phyloP scores from a whole-genome alignment of 2,888 invertebrate genomes.

The Ophion costatus region DNA sequence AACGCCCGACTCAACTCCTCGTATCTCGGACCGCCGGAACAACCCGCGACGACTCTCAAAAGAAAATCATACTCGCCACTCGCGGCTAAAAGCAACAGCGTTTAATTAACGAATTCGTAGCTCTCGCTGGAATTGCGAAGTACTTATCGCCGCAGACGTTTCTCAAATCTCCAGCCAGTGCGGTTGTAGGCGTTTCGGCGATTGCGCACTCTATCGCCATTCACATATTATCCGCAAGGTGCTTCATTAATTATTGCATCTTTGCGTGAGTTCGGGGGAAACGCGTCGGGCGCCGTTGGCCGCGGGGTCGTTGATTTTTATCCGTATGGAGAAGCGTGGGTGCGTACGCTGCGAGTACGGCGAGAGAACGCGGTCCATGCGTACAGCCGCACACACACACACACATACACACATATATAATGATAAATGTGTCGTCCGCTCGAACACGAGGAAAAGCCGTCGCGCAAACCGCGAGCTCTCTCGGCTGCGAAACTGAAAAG shows the following conservation, averaged over 20 bases:
- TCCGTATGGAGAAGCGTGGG: constrained; percentile 56
- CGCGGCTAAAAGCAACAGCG: no score
- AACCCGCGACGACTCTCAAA: no score
- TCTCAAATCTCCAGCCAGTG: neutral
- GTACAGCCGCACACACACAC: neutral
- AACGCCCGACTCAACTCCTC: no score
- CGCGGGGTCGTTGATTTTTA: constrained; percentile 48
- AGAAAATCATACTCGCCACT: no score
- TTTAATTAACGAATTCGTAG: no score
- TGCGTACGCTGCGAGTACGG: constrained; percentile 5
- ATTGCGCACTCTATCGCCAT: constrained; percentile 18
- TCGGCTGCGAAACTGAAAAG: constrained; percentile 59
- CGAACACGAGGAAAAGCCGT: constrained; percentile 50
- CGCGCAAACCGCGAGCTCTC: constrained; percentile 43
- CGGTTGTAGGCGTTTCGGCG: constrained; percentile 1
- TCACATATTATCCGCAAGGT: constrained; percentile 27
- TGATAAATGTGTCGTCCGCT: constrained; percentile 64
- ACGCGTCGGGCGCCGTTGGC: constrained; percentile 35
- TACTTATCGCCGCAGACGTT: no score
- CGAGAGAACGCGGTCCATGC: neutral
- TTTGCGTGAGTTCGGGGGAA: constrained; percentile 40
- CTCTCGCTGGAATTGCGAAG: no score
- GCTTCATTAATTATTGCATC: constrained; percentile 22
- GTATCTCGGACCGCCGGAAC: no score
- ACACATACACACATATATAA: neutral